Percentiles rank a stretch among this genome's conserved stretches.
Evolutionary conservation across 2,888 invertebrate genomes (phyloP).

Genomic region (Andrena marginata): DNA sequence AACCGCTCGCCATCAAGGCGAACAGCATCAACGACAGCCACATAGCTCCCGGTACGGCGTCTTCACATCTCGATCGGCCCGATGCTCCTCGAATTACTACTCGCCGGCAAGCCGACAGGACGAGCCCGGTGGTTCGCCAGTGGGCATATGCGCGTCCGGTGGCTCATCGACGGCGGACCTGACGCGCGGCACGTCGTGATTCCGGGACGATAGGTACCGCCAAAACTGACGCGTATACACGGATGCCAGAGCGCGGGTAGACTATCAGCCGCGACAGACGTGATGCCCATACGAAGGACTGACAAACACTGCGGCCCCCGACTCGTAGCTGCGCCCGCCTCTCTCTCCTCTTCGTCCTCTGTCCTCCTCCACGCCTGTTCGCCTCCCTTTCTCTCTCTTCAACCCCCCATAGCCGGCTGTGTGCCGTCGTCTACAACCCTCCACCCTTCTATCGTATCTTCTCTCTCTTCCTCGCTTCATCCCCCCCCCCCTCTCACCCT

Average conservation of each 20-base stretch:
- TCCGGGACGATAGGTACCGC: slow-evolving; percentile 51
- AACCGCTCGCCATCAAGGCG: slow-evolving; percentile 82
- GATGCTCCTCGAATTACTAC: slow-evolving; percentile 31
- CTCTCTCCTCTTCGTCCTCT: slow-evolving; percentile 60
- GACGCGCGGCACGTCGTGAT: slow-evolving; percentile 49
- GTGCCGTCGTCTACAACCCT: slow-evolving; percentile 71
- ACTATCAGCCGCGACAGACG: slow-evolving; percentile 72
- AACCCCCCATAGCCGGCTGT: slow-evolving; percentile 65
- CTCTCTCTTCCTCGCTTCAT: slow-evolving; percentile 43
- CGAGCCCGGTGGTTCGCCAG: slow-evolving; percentile 13
- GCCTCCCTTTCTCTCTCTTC: slow-evolving; percentile 58
- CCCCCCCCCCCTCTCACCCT: slow-evolving; percentile 32
- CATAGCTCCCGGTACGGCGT: slow-evolving; percentile 73
- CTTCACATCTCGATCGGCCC: slow-evolving; percentile 70
- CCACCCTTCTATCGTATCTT: slow-evolving; percentile 57
- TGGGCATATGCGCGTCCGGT: slow-evolving; percentile 37
- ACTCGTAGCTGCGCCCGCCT: slow-evolving; percentile 72
- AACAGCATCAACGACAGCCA: slow-evolving; percentile 81
- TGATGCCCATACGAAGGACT: slow-evolving; percentile 79
- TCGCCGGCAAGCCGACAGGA: slow-evolving; percentile 11
- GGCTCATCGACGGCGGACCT: slow-evolving; percentile 63
- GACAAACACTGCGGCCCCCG: slow-evolving; percentile 80
- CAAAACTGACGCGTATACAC: slow-evolving; percentile 61
- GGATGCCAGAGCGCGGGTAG: slow-evolving; percentile 57
- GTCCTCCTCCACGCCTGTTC: slow-evolving; percentile 48